Evolutionary conservation across 2,888 invertebrate species (phyloP), one percentile per base, ranked within the genome.

Genomic region (Micoletzkya japonica): DNA sequence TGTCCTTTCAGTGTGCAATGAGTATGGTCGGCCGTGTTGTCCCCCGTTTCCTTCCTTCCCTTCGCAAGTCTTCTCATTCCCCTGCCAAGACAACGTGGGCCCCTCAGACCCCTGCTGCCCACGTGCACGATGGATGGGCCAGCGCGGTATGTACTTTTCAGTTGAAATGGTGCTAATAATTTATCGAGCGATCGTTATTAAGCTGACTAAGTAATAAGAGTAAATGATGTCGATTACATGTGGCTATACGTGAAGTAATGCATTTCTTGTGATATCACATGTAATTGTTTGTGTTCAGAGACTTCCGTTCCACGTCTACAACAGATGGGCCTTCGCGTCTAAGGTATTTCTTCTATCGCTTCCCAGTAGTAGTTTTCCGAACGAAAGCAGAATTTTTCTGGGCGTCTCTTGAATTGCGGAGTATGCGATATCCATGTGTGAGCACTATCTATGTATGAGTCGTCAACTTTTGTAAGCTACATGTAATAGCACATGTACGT

Each of bases 41-140:
- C n/a, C n/a, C n/a, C n/a, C n/a, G n/a, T n/a, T n/a, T n/a, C n/a
- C n/a, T n/a, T n/a, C n/a, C n/a, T n/a, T n/a, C n/a, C n/a, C n/a
- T n/a, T n/a, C n/a, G n/a, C n/a, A 50, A 32, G 32, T 61, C 66
- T 14, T 49, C 37, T 32, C 57, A 57, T 24, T 24, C 68, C 44
- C 57, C 68, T n/a, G 32, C 44, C 30, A 68, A 57, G 57, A 30
- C 68, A 20, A 14, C 39, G 32, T 68, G 68, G 68, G 34, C 56
- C 1, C 66, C 67, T 37, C 82, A 82, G 73, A 77, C 77, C 66
- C 82, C 82, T 50, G 75, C 76, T 56, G 72, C 75, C 70, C 78
- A 80, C 72, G 75, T 82, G 69, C 67, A 82, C 70, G 82, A 82
- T 60, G 82, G 82, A 69, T 82, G 79, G 77, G 81, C 82, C n/a